Evolutionary conservation across 2,888 invertebrate species (phyloP).

Genomic region (Epinotia brunnichana): DNA sequence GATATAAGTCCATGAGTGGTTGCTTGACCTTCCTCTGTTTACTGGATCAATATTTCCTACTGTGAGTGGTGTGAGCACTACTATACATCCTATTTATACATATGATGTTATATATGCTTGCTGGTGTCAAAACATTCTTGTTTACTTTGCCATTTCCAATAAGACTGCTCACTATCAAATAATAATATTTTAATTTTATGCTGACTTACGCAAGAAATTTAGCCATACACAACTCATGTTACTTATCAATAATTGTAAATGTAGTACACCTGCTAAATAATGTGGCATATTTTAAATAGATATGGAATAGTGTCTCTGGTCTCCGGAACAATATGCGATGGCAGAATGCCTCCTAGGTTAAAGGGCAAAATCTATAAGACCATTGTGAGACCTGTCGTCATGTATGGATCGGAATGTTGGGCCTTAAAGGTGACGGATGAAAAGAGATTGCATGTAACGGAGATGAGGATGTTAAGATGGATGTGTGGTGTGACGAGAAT

Average conservation of each 20-base stretch:
- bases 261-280: slow-evolving; percentile 1
- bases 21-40: slow-evolving; percentile 39
- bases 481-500: too few species aligned
- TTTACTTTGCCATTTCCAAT: slow-evolving; percentile 7
- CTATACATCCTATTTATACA: slow-evolving; percentile 19
- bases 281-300: neutral
- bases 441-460: too few species aligned
- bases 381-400: too few species aligned
- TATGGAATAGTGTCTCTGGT: neutral
- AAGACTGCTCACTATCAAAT: slow-evolving; percentile 1
- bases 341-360: too few species aligned
- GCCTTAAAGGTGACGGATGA: too few species aligned
- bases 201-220: neutral
- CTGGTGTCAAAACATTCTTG: slow-evolving; percentile 1
- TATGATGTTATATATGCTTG: neutral
- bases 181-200: neutral
- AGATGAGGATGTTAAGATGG: too few species aligned
- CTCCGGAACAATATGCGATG: too few species aligned
- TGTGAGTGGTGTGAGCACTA: neutral
- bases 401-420: too few species aligned
- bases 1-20: slow-evolving; percentile 16
- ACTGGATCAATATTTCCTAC: slow-evolving; percentile 44
- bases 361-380: too few species aligned
- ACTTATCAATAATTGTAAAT: slow-evolving; percentile 6
- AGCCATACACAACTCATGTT: slow-evolving; percentile 15